Base-by-base conservation (phyloP, 2,113 vertebrate species). In the Ptilorrhoa leucosticta region DNA sequence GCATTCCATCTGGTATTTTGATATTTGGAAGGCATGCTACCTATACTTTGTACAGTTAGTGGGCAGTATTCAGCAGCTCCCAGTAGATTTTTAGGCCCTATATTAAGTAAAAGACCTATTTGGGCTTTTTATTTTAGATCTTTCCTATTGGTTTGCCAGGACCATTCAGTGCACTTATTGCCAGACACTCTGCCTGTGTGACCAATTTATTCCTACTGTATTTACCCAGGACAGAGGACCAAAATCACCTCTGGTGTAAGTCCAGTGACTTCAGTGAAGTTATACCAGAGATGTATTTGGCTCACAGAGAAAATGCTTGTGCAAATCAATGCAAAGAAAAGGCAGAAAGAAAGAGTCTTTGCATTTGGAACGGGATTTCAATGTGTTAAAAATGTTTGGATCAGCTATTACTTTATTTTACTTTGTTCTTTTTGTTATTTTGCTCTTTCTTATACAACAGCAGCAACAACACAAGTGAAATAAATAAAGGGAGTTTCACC, bases 11-110 rank as follows among this genome's bases (percentile, higher is more conserved):
- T 97, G 97, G 97, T 98, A 98, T 98, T 98, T 98, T 98, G 97
- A 97, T 98, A 98, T 98, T 98, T 98, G 98, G 98, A 97, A 98
- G 98, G 98, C 98, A 98, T 98, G 98, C 98, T 98, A 98, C 98
- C 97, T 98, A 98, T 98, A 97, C 97, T 98, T 98, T 98, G 98
- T 98, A 98, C 97, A 98, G 97, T 98, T 98, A 98, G 98, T 97
- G 97, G 96, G 96, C 98, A 98, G 96, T 98, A 98, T 98, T 98
- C 98, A 98, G 96, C 98, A 98, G 97, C 96, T 98, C 98, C 98
- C 97, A 23, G 96, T 98, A 98, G 98, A 98, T 96, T 98, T 96
- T 97, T 98, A 98, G 93, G 97, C 97, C 97, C 97, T 98, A 60
- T 97, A 92, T 98, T 97, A 98, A 98, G 97, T 97, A 97, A 98